Evolutionary conservation across 2,797 vertebrate species (phyloP), one percentile per base, ranked within the genome.

Genomic region (Crenichthys baileyi): DNA sequence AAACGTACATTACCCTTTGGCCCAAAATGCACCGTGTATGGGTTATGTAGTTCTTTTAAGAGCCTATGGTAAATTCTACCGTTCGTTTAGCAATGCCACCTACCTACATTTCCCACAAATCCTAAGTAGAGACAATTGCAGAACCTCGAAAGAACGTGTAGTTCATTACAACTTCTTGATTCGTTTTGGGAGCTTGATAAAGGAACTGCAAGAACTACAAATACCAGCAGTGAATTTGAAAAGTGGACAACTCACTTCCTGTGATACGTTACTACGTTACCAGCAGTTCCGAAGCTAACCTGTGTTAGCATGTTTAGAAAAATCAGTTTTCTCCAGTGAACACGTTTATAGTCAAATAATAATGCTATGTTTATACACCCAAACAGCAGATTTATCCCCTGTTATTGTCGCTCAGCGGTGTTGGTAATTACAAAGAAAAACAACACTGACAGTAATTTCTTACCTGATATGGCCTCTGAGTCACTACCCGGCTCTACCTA

Each of bases 181-280:
- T 7, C 0, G 0, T 70, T 31, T 8, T 2, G 6, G 70, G 39
- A 3, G 0, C 18, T 0, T 8, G 0, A 0, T 4, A 5, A 0
- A 6, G 7, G 8, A 7, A 0, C 7, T 2, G 13, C 0, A 1
- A 1, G 26, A 86, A 96, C 96, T 96, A 96, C 96, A 95, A 91
- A 8, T 77, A 81, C 96, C 94, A 89, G 65, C 24, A 77, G 55
- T 13, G 4, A 74, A 5, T 68, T 8, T 0, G 36, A 31, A 51
- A 79, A 90, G 11, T 72, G 93, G 95, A 96, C 96, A 96, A 95
- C 96, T 96, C 96, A 96, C 93, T 95, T 96, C 96, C 96, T 94
- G 93, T 79, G 89, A 88, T 72, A 79, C 72, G 18, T 55, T 70
- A 20, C 78, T 87, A 77, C 68, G 87, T 73, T 89, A 73, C 76